Base-by-base conservation (phyloP, 2,888 invertebrate genomes). In the Microctonus brassicae region DNA sequence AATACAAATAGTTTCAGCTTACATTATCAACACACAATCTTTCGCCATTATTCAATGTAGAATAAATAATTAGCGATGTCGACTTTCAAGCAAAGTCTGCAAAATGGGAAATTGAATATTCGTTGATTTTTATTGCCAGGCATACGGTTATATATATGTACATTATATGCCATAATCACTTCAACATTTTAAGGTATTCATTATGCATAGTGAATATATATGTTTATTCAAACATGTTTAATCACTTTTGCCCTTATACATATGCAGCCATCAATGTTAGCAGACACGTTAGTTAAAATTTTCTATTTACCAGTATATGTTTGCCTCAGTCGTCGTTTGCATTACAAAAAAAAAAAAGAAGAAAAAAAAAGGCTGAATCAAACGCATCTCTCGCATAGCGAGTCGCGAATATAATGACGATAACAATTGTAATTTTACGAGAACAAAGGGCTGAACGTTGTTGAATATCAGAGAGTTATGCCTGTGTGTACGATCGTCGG, bases 371-470 rank as follows among this genome's bases (percentile, higher is more conserved):
- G 24, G 17, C 20, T 22, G 10, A 64, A 64, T 64, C 63, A 64
- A 64, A 64, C 63, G 63, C 63, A 85, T 85, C 82, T 83, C 75
- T 79, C 72, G 82, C 84, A 84, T 85, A 83, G 80, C 84, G 75
- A 78, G 79, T 79, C 78, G 79, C 83, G 84, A 33, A 57, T 58
- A 85, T 86, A 86, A 87, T 86, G 83, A 84, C 80, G 81, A 85
- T 81, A 83, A 84, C 84, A 83, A 85, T 86, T 86, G 85, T 85
- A 84, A 87, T 87, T 84, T 83, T 80, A 77, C 69, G 77, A 75
- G 81, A 80, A 86, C 86, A 86, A 87, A 87, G 85, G 80, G 75
- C 74, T 76, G 76, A 47, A 70, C 73, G 69, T 74, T 72, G 76
- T 72, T 78, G 79, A 81, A 76, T 77, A 73, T 42, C 74, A 72